Evolutionary conservation across 2,113 vertebrate genomes (phyloP).

Genomic region (Notothenia coriiceps): DNA sequence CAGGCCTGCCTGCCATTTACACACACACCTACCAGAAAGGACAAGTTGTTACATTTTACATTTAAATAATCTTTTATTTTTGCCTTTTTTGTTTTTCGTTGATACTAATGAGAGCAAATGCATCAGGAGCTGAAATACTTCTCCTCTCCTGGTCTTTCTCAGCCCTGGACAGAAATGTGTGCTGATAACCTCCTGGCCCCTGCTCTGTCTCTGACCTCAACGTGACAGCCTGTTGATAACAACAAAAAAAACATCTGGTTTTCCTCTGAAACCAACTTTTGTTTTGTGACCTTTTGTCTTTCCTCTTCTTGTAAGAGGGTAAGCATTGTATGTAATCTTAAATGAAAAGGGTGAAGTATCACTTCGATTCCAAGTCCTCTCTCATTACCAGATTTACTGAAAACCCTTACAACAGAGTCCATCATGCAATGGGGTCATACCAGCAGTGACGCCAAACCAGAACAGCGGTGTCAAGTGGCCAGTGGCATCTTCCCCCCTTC

Average conservation of each 20-base stretch:
- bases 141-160: conserved; percentile 49
- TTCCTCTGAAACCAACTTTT: background rate
- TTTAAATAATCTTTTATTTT: too few species aligned
- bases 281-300: conserved; percentile 24
- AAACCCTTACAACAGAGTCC: background rate
- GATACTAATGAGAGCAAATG: background rate
- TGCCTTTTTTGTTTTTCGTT: too few species aligned
- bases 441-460: too few species aligned
- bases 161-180: conserved; percentile 61
- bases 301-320: background rate
- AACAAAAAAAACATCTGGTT: background rate
- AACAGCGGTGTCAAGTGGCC: too few species aligned
- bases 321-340: background rate
- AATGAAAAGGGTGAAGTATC: background rate
- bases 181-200: conserved; percentile 75
- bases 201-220: conserved; percentile 54
- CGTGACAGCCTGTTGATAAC: conserved; percentile 47
- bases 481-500: too few species aligned
- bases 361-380: too few species aligned
- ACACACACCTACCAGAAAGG: conserved; percentile 5
- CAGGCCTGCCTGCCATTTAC: conserved; percentile 25
- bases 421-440: too few species aligned
- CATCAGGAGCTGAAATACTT: background rate
- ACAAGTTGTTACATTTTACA: too few species aligned
- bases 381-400: background rate